Evolutionary conservation across 2,888 invertebrate species (phyloP), one percentile per base, ranked within the genome.

Genomic region (Icerya purchasi): DNA sequence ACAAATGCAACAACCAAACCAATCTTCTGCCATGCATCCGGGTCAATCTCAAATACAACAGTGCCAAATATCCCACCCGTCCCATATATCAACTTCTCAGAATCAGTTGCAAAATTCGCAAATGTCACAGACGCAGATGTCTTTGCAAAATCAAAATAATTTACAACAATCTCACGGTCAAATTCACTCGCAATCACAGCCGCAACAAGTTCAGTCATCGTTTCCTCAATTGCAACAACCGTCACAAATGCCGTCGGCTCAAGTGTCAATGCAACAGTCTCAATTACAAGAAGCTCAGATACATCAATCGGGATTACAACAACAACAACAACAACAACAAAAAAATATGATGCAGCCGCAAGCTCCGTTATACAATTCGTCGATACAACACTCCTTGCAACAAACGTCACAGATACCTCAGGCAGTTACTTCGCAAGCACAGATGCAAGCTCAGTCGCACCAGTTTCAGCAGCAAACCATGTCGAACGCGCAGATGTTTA

Each of bases 121-220:
- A 74, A 54, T 75, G 74, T n/a, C 36, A n/a, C 55, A 55, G 36
- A 69, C 74, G 74, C 70, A 74, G 74, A 70, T 74, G 74, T 65
- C 70, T 74, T 64, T 74, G 70, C 71, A 75, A 75, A 67, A 74
- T 74, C 62, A 70, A 74, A 51, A 51, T 51, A n/a, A 55, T n/a
- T 23, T n/a, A 20, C 55, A 55, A 36, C 25, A 23, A n/a, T 22
- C 18, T 53, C 56, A 56, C 18, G 22, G 8, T 19, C 18, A 53
- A 53, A 5, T 23, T 53, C 19, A 20, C 21, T 5, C 53, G 3
- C 20, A 25, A n/a, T 36, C 21, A 36, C 55, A 55, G 50, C 68
- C 74, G 74, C 67, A 75, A 75, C 67, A n/a, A n/a, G n/a, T n/a
- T n/a, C n/a, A n/a, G n/a, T n/a, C n/a, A n/a, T n/a, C n/a, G n/a